Percentiles rank a stretch among this genome's conserved stretches.
Conservation (phyloP, 2,113 vertebrate species). For the Gulo gulo region DNA sequence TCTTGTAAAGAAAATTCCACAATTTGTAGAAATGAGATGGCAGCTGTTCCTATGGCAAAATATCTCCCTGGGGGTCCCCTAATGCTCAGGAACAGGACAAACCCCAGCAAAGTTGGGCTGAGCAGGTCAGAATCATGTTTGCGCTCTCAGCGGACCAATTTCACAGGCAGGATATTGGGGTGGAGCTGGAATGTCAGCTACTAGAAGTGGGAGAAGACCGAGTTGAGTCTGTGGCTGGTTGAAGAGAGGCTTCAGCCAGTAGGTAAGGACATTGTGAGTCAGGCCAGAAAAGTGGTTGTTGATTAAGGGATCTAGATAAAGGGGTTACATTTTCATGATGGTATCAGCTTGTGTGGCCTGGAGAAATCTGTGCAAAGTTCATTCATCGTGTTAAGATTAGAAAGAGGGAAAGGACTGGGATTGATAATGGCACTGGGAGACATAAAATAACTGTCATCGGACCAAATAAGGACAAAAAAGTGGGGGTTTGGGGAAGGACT, state of each 20-base stretch:
- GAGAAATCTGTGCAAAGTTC: constrained; percentile 23
- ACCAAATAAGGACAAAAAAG: neutral
- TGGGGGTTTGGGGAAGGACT: neutral
- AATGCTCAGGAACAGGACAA: neutral
- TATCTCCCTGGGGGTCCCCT: neutral
- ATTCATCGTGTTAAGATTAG: neutral
- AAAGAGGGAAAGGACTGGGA: neutral
- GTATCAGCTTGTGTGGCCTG: neutral
- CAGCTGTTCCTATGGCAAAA: neutral
- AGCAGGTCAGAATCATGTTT: neutral
- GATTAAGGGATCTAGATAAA: neutral
- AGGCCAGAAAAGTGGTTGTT: neutral
- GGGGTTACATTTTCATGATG: neutral
- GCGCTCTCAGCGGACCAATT: neutral
- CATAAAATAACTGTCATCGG: neutral
- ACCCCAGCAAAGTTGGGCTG: neutral
- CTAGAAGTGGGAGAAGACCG: neutral
- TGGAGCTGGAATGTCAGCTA: constrained; percentile 1
- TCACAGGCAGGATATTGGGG: neutral
- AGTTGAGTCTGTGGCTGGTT: neutral
- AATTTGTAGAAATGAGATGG: neutral
- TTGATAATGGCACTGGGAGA: neutral
- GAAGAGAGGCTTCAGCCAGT: neutral
- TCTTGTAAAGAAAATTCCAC: neutral
- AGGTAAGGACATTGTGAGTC: neutral